Conservation (phyloP, 30 jellyfish, hydroid and myxozoan genomes). For the Catostylus mosaicus region DNA sequence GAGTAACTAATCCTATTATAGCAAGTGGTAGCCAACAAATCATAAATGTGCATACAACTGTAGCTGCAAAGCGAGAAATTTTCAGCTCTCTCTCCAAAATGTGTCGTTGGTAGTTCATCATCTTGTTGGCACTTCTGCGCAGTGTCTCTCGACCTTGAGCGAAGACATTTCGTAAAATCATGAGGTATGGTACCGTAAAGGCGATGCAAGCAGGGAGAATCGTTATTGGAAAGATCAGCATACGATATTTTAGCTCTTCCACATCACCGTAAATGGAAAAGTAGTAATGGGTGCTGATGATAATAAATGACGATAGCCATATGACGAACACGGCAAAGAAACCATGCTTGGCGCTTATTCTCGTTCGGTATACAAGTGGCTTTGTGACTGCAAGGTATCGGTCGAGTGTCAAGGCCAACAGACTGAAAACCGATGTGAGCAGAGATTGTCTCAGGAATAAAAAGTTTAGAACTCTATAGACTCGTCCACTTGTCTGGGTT, state of each 20-base stretch:
- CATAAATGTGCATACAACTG: conserved; percentile 45
- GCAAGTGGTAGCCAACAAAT: conserved; percentile 78
- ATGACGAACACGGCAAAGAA: not conserved
- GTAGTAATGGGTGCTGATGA: conserved; percentile 16
- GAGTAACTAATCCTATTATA: conserved; percentile 11
- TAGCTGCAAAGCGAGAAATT: conserved; percentile 53
- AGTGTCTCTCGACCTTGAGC: conserved; percentile 4
- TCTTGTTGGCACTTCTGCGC: conserved; percentile 3
- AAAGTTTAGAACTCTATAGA: conserved; percentile 28
- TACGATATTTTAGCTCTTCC: conserved; percentile 12
- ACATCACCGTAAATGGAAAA: not conserved
- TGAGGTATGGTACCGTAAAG: not conserved
- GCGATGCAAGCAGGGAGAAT: conserved; percentile 19
- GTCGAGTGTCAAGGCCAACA: conserved; percentile 60
- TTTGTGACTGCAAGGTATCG: conserved; percentile 35
- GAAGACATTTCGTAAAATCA: not conserved
- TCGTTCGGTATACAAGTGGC: conserved; percentile 44
- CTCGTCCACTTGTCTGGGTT: not conserved
- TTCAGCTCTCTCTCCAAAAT: conserved; percentile 41
- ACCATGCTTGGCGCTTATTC: conserved; percentile 1
- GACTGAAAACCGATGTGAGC: conserved; percentile 56
- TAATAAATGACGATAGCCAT: conserved; percentile 38
- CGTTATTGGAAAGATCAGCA: conserved; percentile 17
- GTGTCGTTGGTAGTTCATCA: conserved; percentile 1
- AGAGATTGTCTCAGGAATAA: conserved; percentile 55